These are phyloP conservation scores for Tinea trinotella DNA, from an alignment of 2,888 invertebrate genomes.

Conservation along the genomic window DNA sequence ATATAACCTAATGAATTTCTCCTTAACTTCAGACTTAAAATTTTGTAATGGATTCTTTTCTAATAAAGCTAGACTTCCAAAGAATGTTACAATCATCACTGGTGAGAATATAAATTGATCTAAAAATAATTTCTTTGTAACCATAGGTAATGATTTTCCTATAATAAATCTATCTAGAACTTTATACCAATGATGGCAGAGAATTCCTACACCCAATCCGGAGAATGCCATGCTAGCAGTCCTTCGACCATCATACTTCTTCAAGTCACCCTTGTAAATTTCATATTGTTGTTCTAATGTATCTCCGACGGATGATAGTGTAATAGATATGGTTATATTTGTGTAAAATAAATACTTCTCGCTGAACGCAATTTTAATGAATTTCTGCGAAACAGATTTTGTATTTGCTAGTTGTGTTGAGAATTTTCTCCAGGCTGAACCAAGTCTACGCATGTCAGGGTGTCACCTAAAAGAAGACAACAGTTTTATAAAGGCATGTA, in stretches of 20 bases:
- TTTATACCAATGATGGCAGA: conserved; percentile 93
- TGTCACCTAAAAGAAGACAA: background rate
- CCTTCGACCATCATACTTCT: conserved; percentile 74
- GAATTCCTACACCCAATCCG: conserved; percentile 83
- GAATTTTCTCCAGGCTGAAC: conserved; percentile 46
- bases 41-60: conserved; percentile 76
- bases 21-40: conserved; percentile 77
- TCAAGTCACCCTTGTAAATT: conserved; percentile 73
- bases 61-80: conserved; percentile 82
- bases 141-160: conserved; percentile 77
- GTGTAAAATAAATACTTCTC: conserved; percentile 83
- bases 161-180: conserved; percentile 82
- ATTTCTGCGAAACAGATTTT: conserved; percentile 31
- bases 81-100: conserved; percentile 84
- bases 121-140: conserved; percentile 83
- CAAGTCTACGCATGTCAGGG: conserved; percentile 39
- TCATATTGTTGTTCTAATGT: conserved; percentile 88
- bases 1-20: conserved; percentile 85
- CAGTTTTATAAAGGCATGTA: too few species aligned
- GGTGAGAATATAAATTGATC: conserved; percentile 93
- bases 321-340: conserved; percentile 85
- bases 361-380: conserved; percentile 69
- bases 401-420: conserved; percentile 36
- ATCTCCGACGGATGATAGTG: conserved; percentile 86
- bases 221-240: conserved; percentile 86